A percentile compares a stretch with the other conserved stretches of the same genome.
These are phyloP conservation scores for Spea multiplicata DNA, from an alignment of 2,113 vertebrate species.

Conservation along the genomic window DNA sequence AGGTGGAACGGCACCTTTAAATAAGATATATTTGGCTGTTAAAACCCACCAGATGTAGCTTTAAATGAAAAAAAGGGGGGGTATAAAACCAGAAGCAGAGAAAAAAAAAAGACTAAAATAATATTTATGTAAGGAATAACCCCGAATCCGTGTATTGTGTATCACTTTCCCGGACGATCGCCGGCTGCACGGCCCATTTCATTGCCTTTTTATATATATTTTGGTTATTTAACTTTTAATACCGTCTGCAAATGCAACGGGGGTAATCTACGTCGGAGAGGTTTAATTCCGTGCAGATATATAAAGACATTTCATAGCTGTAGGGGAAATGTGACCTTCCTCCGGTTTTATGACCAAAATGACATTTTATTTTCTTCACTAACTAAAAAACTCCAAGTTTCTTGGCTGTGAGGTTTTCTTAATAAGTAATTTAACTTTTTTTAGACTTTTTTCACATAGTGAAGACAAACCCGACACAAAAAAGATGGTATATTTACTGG, in stretches of 20 bases:
- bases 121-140: constrained; percentile 13
- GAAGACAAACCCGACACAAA: no score
- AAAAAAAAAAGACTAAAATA: constrained; percentile 1
- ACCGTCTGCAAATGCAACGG: background rate
- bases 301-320: background rate
- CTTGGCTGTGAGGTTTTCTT: background rate
- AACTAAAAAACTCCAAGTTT: background rate
- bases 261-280: constrained; percentile 16
- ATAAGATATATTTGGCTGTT: background rate
- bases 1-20: background rate
- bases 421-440: background rate
- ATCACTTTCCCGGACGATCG: background rate
- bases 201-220: background rate
- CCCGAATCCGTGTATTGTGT: background rate
- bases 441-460: background rate
- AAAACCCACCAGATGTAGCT: background rate
- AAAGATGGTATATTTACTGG: no score
- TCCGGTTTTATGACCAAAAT: constrained; percentile 11
- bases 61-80: constrained; percentile 4
- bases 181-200: background rate
- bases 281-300: constrained; percentile 27
- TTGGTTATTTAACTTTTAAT: constrained; percentile 4
- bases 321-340: constrained; percentile 15
- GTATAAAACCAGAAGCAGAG: background rate
- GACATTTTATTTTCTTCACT: constrained; percentile 1